These are phyloP conservation scores for Teinopalpus imperialis DNA, from an alignment of 2,888 invertebrate genomes.

Conservation along the genomic window DNA sequence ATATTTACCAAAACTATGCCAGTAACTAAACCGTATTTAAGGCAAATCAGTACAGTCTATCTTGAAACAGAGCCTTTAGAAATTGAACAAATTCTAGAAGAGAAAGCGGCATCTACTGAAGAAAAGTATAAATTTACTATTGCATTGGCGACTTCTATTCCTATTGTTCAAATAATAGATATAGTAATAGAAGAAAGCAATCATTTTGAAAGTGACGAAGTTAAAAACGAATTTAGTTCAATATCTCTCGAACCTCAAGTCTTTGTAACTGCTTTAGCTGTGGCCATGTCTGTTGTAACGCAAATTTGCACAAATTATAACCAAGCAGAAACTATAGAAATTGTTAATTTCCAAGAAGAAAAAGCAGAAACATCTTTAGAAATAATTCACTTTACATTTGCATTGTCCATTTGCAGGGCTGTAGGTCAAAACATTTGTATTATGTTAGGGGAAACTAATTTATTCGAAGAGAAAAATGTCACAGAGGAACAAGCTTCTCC, in stretches of 20 bases:
- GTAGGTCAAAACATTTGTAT: neutral
- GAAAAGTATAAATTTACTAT: neutral
- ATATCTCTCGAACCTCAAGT: neutral
- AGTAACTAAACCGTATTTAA: neutral
- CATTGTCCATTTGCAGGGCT: neutral
- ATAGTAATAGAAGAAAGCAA: neutral
- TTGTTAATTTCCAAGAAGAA: neutral
- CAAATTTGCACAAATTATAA: neutral
- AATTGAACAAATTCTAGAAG: neutral
- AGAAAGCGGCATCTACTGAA: neutral
- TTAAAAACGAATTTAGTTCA: neutral
- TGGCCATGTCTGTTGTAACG: neutral
- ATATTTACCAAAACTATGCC: neutral
- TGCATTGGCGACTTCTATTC: neutral
- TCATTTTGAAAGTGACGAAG: neutral
- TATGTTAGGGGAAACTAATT: conserved; percentile 2
- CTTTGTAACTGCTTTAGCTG: neutral
- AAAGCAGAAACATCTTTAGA: neutral
- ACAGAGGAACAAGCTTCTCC: neutral
- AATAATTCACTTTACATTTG: neutral
- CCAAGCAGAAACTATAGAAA: neutral
- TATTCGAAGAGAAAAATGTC: neutral
- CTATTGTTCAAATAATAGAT: neutral
- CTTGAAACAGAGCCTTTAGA: neutral
- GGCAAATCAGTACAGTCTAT: neutral